Percentiles rank a stretch among this genome's conserved stretches.
Evolutionary conservation across 2,113 vertebrate species (phyloP).

Genomic region (Microtus montanus): DNA sequence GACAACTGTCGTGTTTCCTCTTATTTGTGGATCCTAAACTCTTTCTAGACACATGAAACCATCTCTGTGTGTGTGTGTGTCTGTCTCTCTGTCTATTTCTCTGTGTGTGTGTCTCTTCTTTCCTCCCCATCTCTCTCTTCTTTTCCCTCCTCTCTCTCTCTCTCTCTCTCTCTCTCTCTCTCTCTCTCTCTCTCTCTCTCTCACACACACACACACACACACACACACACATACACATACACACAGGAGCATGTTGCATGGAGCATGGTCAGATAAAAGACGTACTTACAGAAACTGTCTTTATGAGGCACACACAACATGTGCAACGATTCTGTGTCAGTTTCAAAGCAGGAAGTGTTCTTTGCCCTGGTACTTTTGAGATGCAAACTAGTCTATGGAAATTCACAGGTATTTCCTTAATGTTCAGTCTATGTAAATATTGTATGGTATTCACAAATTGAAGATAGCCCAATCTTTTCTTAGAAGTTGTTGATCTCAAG

Average conservation of each 20-base stretch:
- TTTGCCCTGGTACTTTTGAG: background rate
- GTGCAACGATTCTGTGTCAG: background rate
- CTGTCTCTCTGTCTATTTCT: background rate
- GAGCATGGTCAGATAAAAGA: background rate
- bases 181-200: background rate
- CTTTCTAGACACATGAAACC: background rate
- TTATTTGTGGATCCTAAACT: background rate
- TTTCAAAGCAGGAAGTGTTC: background rate
- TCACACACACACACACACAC: background rate
- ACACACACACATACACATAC: background rate
- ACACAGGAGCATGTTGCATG: background rate
- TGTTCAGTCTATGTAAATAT: constrained; percentile 3
- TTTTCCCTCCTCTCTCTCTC: background rate
- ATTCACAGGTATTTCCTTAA: constrained; percentile 21
- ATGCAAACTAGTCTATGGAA: background rate
- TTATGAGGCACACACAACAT: background rate
- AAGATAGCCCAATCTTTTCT: background rate
- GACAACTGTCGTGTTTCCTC: background rate
- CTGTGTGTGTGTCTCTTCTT: background rate
- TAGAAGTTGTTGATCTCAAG: background rate
- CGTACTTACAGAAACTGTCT: background rate
- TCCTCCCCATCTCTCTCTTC: background rate
- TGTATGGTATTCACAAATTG: background rate
- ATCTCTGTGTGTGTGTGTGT: background rate
- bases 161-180: background rate